Evolutionary conservation across 2,113 vertebrate genomes (phyloP), one percentile per base, ranked within the genome.

Genomic region (Jacana jacana): DNA sequence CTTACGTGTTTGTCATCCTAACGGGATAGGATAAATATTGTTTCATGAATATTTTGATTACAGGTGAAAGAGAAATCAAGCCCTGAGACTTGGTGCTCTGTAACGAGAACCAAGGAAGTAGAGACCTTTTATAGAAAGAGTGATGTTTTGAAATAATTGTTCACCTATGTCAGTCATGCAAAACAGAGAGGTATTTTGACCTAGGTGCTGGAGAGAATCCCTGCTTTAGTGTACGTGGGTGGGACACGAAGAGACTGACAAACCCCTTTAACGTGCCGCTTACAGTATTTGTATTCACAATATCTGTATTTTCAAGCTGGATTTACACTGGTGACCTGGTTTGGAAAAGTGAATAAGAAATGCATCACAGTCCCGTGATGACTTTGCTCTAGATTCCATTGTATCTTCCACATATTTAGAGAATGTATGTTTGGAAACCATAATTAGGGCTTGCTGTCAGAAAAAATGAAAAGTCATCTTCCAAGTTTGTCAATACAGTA

Each of bases 61-160:
- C 48, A 85, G 24, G 52, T 80, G 52, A 84, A 90, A 72, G 63
- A 23, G n/a, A 89, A 70, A 75, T 63, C 51, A 54, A 75, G n/a
- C 57, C 73, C 86, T 88, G 58, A 89, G 76, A 75, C 80, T 89
- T 88, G 48, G 76, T 89, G 87, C 52, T 91, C 66, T 93, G 86
- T 95, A 66, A 86, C 55, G 80, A 83, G 42, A 87, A n/a, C 35
- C 93, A 89, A 95, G 71, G 60, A 86, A 89, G 35, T 92, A 58
- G 91, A 92, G 46, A 71, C 78, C 75, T 96, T 95, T 86, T 91
- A 68, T 96, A 76, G 94, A 84, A 49, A 86, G 88, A 80, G 37
- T 68, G 15, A 33, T 91, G 79, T 95, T 95, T 95, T 96, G 89
- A 86, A 94, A 72, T 95, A 96, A 92, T 94, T 97, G 58, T 96